These are phyloP conservation scores for Neoseiulus cucumeris DNA, from an alignment of 1,140 invertebrate species.

Conservation along the genomic window DNA sequence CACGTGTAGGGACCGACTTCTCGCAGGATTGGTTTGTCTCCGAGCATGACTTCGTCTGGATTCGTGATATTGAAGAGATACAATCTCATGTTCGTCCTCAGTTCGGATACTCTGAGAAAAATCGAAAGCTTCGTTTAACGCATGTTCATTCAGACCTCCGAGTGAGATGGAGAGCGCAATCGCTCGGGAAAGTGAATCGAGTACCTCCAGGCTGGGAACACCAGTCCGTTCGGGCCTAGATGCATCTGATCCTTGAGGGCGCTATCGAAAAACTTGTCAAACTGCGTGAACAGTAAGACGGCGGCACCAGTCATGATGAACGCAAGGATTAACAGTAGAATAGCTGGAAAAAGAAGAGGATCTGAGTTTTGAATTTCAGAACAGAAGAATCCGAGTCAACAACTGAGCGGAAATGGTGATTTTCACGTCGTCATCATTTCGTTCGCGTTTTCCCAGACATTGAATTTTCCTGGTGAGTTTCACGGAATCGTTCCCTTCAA, in stretches of 20 bases:
- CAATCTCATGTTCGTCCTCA: constrained; percentile 19
- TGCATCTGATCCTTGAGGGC: constrained; percentile 9
- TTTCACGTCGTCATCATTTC: too few relatives aligned
- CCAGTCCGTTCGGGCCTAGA: not conserved
- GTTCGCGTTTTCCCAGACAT: too few relatives aligned
- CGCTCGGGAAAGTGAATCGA: too few relatives aligned
- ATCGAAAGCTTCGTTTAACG: too few relatives aligned
- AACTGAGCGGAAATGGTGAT: too few relatives aligned
- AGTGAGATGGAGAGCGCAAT: too few relatives aligned
- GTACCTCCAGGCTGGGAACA: constrained; percentile 7
- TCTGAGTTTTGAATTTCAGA: too few relatives aligned
- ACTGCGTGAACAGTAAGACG: not conserved
- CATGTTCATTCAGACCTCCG: too few relatives aligned
- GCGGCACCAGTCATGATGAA: not conserved
- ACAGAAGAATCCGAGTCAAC: too few relatives aligned
- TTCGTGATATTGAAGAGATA: constrained; percentile 79
- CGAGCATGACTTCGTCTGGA: constrained; percentile 45
- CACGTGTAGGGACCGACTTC: constrained; percentile 79
- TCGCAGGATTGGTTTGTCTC: constrained; percentile 45
- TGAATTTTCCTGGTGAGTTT: too few relatives aligned
- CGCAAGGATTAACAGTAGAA: not conserved
- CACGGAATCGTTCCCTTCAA: too few relatives aligned
- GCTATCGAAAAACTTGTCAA: not conserved
- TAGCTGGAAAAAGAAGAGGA: not conserved
- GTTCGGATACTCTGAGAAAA: not conserved